Base-by-base conservation (phyloP, 1,140 invertebrate genomes). In the Drosophila suzukii region DNA sequence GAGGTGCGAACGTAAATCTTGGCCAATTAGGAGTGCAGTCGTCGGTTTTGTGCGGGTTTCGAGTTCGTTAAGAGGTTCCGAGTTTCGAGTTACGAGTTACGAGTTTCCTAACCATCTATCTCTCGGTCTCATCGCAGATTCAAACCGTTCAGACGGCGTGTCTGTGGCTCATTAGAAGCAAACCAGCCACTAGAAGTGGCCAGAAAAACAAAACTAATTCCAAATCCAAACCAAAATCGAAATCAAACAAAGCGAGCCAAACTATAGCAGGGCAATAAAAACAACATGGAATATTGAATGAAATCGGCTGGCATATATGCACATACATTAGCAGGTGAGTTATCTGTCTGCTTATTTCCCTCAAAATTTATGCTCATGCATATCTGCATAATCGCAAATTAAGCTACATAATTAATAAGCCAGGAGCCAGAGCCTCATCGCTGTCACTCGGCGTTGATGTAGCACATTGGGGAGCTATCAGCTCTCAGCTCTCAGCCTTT, bases 301-400 rank as follows among this genome's bases (percentile, higher is more conserved):
- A 88, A 88, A 55, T 57, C 60, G 67, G 74, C 65, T 53, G 43
- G 77, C 70, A 60, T 72, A 59, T 86, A 86, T 86, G 83, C 83
- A 83, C 82, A 86, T 86, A 89, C 74, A 89, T 83, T 86, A 89
- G 63, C 66, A 68, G 81, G 83, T 86, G 80, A 86, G 83, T 86
- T 86, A 86, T 86, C 75, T 66, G 75, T 38, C 71, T 79, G 71
- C 62, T 61, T 63, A 78, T 73, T 66, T 65, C 75, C 70, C 71
- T 71, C 24, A 66, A 86, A 88, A 86, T 86, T 82, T 88, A 86
- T 86, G 84, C 83, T 80, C 79, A 79, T 72, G 68, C 68, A 71
- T 86, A 86, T 86, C 83, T 86, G 83, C 83, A 86, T 86, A 86
- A 86, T 88, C 83, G 83, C 82, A 86, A 86, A 86, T 86, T 86